phyloP scores from a whole-genome alignment of 1,140 invertebrate species.

The Copidosoma floridanum region DNA sequence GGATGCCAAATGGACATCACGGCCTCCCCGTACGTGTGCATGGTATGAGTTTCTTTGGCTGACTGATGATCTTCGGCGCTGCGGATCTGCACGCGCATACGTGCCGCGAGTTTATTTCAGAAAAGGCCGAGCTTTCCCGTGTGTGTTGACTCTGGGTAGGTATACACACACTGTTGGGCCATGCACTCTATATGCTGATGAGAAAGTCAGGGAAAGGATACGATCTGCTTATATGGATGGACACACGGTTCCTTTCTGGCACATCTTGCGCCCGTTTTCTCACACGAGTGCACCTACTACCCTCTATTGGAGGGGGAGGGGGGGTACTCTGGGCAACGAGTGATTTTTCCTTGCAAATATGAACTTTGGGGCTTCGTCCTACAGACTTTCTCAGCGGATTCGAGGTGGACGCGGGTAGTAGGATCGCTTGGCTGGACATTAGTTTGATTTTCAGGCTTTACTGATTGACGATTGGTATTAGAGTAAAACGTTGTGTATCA shows the following conservation, averaged over 20 bases:
- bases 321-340: no score
- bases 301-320: no score
- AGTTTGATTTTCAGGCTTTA: no score
- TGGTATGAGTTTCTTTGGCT: slow-evolving; percentile 33
- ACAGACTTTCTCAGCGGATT: no score
- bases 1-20: slow-evolving; percentile 53
- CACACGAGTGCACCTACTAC: background rate
- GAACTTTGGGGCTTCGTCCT: no score
- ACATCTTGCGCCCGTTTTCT: background rate
- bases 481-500: no score
- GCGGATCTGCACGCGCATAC: slow-evolving; percentile 31
- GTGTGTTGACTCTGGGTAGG: slow-evolving; percentile 11
- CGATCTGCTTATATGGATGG: slow-evolving; percentile 27
- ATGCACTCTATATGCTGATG: slow-evolving; percentile 53
- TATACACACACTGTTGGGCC: no score
- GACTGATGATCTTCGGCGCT: slow-evolving; percentile 50
- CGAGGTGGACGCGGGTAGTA: no score
- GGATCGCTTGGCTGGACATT: no score
- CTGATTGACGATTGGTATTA: no score
- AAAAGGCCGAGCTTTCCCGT: background rate
- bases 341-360: no score
- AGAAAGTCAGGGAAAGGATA: slow-evolving; percentile 24
- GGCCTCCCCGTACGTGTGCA: slow-evolving; percentile 35
- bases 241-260: slow-evolving; percentile 6
- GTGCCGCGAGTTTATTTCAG: background rate